Base-by-base conservation (phyloP, 2,113 vertebrate species). In the Apeltes quadracus region DNA sequence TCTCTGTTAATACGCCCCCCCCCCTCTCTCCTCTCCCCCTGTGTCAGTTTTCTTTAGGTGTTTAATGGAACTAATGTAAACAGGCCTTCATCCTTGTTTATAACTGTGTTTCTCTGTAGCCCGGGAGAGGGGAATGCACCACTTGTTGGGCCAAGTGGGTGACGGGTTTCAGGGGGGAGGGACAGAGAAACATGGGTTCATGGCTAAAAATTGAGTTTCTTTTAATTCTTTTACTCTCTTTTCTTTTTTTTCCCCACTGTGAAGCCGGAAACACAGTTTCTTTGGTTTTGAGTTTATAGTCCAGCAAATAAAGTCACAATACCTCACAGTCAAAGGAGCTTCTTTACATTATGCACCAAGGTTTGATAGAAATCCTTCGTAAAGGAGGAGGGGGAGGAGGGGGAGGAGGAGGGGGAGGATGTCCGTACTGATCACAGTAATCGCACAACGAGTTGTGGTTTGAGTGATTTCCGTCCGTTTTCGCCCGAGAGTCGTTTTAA, bases 31-130 rank as follows among this genome's bases (percentile, higher is more conserved):
- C 15, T 0, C 44, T 48, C 22, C 38, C 46, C 22, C 38, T 41
- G 22, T 36, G 18, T 32, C 55, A 34, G 38, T 23, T 36, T 66
- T 22, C 29, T 53, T 59, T 36, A n/a, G 77, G 54, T 58, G 71
- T 83, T 65, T 84, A 77, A 87, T 72, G 36, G 71, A n/a, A 44
- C 79, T 82, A 87, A 87, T 80, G 69, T 91, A 89, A 91, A 91
- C 90, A 80, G 46, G 63, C 27, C 29, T 20, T 59, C 72, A 67
- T 65, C 66, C 64, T 57, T 88, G 86, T 90, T 90, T 90, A 88
- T 86, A 82, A 72, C 66, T 63, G 63, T 65, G 44, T 71, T 34
- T 34, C 56, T 65, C 63, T 78, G 78, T 84, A 78, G 69, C 80
- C 77, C 53, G 38, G 44, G 41, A 61, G 48, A n/a, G 16, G 16